Evolutionary conservation across 2,113 vertebrate genomes (phyloP), one percentile per base, ranked within the genome.

Genomic region (Holacanthus passer): DNA sequence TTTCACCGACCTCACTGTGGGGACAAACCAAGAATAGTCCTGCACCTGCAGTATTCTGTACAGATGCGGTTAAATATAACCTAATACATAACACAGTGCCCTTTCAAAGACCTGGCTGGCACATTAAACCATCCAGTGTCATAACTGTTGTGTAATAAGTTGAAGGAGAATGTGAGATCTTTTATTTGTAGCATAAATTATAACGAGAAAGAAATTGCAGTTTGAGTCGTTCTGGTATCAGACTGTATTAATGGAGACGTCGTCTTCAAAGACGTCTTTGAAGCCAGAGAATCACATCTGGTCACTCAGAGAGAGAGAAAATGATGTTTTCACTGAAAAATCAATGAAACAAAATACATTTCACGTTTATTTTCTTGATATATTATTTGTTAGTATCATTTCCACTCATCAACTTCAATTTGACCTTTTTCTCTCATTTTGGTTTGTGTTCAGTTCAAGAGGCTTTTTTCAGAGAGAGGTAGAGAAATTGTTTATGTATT

Each of bases 181-280:
- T 60, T 62, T 59, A 59, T 78, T 59, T 41, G 37, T 12, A 16
- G 31, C 39, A 37, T 3, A 41, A 19, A 66, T 24, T 9, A 67
- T 16, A 77, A 17, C 16, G 24, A 47, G n/a, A 73, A 9, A 73
- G 12, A 50, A 64, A 77, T 5, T 17, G 12, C 10, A 39, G 20
- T 64, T 50, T 73, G 31, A 43, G 16, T 16, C 14, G 3, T 41
- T 35, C 20, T 64, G 22, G 27, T 24, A 56, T 64, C 9, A 62
- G 31, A 47, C 50, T 7, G 19, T 41, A 20, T 29, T 52, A 60
- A 14, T 9, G 1, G 13, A 4, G 1, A n/a, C 45, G 27, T 6
- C 47, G 37, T 41, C n/a, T 72, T 83, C 48, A 78, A 56, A 68
- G n/a, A 72, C 13, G 5, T 20, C 59, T 60, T 37, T 72, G 60